Percentiles rank a stretch among this genome's conserved stretches.
Conservation (phyloP, 2,888 invertebrate genomes). For the Volucella bombylans region DNA sequence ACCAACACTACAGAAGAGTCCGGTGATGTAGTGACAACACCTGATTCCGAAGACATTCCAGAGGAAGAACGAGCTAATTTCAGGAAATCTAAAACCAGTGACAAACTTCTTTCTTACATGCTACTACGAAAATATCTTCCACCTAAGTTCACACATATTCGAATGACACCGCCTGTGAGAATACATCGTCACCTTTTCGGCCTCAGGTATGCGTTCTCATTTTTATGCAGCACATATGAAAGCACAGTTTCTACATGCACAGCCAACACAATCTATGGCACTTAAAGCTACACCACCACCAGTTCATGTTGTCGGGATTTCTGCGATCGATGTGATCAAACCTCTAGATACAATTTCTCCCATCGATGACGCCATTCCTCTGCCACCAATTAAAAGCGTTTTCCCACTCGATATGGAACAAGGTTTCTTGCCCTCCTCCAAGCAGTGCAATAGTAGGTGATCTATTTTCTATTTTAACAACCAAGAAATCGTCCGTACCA, state of each 20-base stretch:
- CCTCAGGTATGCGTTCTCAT: constrained; percentile 76
- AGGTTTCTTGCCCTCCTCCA: constrained; percentile 69
- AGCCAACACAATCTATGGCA: no score
- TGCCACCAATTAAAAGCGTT: constrained; percentile 39
- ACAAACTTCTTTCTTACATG: constrained; percentile 77
- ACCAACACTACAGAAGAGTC: constrained; percentile 64
- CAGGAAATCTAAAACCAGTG: constrained; percentile 74
- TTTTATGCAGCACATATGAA: constrained; percentile 77
- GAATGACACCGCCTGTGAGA: constrained; percentile 23
- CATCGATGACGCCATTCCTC: constrained; percentile 21
- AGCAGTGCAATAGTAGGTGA: constrained; percentile 80
- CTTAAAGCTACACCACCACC: no score
- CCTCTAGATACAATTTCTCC: no score
- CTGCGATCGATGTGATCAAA: no score
- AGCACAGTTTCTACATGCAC: constrained; percentile 43
- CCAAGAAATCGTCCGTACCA: constrained; percentile 84
- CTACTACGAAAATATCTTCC: constrained; percentile 75
- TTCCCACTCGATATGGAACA: constrained; percentile 77
- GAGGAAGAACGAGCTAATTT: constrained; percentile 26
- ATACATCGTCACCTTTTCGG: constrained; percentile 77
- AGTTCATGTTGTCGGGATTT: no score
- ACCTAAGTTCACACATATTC: constrained; percentile 75
- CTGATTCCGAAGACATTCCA: constrained; percentile 9
- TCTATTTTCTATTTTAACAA: constrained; percentile 81
- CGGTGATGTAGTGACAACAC: constrained; percentile 32